phyloP scores from a whole-genome alignment of 2,113 vertebrate species.

The Siniperca chuatsi region DNA sequence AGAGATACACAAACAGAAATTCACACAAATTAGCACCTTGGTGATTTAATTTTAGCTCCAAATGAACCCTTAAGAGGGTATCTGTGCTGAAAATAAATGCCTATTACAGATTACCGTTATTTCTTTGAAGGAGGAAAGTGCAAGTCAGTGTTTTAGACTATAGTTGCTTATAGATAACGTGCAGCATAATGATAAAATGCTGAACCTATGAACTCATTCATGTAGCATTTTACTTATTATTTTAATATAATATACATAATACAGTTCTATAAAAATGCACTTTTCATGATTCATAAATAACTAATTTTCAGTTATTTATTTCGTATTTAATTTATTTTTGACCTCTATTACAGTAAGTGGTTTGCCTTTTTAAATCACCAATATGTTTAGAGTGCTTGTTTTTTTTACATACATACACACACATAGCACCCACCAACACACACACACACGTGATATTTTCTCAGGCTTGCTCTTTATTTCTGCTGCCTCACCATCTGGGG shows the following conservation, averaged over 20 bases:
- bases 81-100: constrained; percentile 49
- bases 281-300: neutral
- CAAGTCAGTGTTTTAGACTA: constrained; percentile 28
- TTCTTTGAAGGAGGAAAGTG: constrained; percentile 18
- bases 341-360: neutral
- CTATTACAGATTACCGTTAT: constrained; percentile 35
- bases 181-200: constrained; percentile 17
- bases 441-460: constrained; percentile 10
- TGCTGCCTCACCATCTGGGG: constrained; percentile 54
- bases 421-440: neutral
- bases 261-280: neutral
- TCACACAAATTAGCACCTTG: constrained; percentile 65
- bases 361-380: neutral
- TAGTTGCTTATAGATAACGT: neutral
- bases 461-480: constrained; percentile 27
- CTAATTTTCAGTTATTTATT: neutral
- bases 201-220: neutral
- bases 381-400: neutral
- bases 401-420: neutral
- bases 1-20: constrained; percentile 40
- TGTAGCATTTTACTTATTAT: neutral
- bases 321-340: neutral
- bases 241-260: too few relatives aligned
- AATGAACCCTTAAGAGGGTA: constrained; percentile 38
- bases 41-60: constrained; percentile 58